Evolutionary conservation across 2,888 invertebrate genomes (phyloP).

Genomic region (Anorthoa munda): DNA sequence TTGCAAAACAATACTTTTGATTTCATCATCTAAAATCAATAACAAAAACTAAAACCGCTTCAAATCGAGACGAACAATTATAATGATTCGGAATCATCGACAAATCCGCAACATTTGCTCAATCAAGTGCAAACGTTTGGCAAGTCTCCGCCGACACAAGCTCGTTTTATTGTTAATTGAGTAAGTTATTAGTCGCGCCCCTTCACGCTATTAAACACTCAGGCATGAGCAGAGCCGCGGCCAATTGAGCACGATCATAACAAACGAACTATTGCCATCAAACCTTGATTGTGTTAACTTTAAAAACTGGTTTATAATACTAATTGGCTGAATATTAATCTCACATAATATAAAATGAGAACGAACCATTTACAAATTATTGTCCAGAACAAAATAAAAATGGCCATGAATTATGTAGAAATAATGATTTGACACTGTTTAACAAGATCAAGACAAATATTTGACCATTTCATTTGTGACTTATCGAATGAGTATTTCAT

Average conservation of each 20-base stretch:
- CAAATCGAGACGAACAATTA: constrained; percentile 16
- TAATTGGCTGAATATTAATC: background rate
- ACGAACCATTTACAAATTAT: background rate
- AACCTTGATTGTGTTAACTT: constrained; percentile 7
- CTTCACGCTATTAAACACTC: constrained; percentile 45
- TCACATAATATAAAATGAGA: background rate
- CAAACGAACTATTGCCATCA: constrained; percentile 25
- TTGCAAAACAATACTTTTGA: constrained; percentile 7
- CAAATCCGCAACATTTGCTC: constrained; percentile 33
- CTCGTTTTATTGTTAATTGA: constrained; percentile 54
- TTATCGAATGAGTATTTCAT: background rate
- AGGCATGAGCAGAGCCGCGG: constrained; percentile 34
- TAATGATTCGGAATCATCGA: constrained; percentile 31
- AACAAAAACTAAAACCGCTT: constrained; percentile 9
- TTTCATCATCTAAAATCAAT: constrained; percentile 31
- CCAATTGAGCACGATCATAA: constrained; percentile 39
- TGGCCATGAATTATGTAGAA: background rate
- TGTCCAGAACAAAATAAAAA: background rate
- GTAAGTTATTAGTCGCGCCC: constrained; percentile 45
- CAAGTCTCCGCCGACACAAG: constrained; percentile 18
- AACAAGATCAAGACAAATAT: constrained; percentile 18
- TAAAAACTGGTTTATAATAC: background rate
- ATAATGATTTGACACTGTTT: background rate
- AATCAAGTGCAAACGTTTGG: constrained; percentile 42
- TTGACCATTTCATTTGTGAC: background rate